Conservation (phyloP, 1,140 invertebrate genomes). For the Drosophila mauritiana region DNA sequence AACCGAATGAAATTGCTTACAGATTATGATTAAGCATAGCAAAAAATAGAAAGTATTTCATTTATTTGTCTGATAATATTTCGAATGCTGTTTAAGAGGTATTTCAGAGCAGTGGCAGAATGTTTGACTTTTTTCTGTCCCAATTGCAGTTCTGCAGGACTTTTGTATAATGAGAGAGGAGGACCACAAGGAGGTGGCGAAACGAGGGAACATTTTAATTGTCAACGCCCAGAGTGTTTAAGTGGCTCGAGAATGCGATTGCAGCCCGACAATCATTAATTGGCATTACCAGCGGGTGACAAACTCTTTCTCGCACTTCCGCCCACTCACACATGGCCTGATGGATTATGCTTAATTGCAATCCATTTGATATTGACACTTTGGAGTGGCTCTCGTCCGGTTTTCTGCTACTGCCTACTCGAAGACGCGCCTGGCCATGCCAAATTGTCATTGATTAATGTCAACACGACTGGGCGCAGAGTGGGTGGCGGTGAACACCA, state of each 20-base stretch:
- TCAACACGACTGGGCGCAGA: conserved; percentile 29
- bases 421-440: conserved; percentile 55
- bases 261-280: conserved; percentile 57
- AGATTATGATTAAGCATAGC: too few relatives aligned
- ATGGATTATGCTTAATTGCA: conserved; percentile 73
- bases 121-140: not conserved
- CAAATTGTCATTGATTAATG: conserved; percentile 75
- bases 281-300: conserved; percentile 45
- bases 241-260: conserved; percentile 52
- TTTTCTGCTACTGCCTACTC: conserved; percentile 35
- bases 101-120: not conserved
- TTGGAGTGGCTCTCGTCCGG: conserved; percentile 42
- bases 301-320: conserved; percentile 42
- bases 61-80: too few relatives aligned
- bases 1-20: too few relatives aligned
- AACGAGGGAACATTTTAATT: conserved; percentile 64
- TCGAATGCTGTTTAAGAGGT: not conserved
- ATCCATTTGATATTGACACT: conserved; percentile 78
- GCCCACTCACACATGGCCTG: conserved; percentile 39
- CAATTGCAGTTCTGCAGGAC: conserved; percentile 1
- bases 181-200: not conserved
- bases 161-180: conserved; percentile 24
- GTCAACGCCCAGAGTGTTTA: conserved; percentile 56
- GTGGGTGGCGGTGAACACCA: conserved; percentile 1
- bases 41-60: too few relatives aligned